These are phyloP conservation scores for Morus bassanus DNA, from an alignment of 2,797 vertebrate species.

Conservation along the genomic window DNA sequence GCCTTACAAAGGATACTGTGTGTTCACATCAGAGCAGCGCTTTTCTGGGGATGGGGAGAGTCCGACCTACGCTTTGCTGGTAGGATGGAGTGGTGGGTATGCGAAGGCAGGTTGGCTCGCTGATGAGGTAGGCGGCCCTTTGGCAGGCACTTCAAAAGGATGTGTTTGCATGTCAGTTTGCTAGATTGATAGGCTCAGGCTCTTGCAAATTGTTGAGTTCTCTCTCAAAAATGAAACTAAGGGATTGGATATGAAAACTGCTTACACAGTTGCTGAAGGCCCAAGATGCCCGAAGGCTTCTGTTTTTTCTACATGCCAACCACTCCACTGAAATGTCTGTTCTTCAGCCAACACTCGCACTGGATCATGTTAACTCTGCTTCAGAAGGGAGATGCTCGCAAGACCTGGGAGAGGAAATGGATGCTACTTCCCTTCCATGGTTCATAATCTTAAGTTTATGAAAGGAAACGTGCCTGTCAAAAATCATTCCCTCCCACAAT, in stretches of 20 bases:
- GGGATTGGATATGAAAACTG: rapidly evolving
- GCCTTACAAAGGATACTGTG: rapidly evolving
- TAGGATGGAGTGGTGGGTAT: rapidly evolving
- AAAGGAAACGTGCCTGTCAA: neutral
- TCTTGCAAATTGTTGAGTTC: neutral
- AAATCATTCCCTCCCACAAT: neutral
- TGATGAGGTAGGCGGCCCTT: too few species aligned
- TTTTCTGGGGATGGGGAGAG: rapidly evolving
- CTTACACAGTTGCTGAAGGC: rapidly evolving
- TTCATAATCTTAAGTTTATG: rapidly evolving
- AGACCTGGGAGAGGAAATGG: too few species aligned
- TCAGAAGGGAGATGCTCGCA: neutral
- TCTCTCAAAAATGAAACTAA: rapidly evolving
- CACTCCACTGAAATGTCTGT: rapidly evolving
- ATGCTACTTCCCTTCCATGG: rapidly evolving
- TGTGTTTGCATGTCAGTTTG: rapidly evolving
- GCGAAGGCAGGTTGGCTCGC: rapidly evolving
- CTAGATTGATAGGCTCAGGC: rapidly evolving
- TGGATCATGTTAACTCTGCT: rapidly evolving
- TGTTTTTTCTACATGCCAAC: rapidly evolving
- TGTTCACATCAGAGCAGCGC: rapidly evolving
- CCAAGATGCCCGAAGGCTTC: rapidly evolving
- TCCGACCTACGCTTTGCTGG: rapidly evolving
- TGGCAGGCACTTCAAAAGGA: rapidly evolving
- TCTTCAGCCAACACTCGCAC: rapidly evolving